Base-by-base conservation (phyloP, 2,113 vertebrate species). In the Arizona elegans region DNA sequence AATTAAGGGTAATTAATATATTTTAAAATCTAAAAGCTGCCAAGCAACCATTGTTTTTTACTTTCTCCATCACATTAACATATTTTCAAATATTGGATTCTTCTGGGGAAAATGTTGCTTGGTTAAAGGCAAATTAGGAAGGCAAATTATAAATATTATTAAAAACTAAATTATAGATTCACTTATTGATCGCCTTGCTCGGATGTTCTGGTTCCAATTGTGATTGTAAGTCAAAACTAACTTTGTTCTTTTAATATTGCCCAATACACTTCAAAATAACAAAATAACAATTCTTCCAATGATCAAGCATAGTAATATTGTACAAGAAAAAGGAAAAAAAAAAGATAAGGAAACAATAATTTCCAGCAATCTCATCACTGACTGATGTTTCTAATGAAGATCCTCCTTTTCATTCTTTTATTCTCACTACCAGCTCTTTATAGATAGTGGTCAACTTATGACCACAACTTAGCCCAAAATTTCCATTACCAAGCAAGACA, bases 1-100 rank as follows among this genome's bases (percentile, higher is more conserved):
- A 93, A 94, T 38, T 24, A 75, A 91, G 92, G 95, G 91, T 33
- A 90, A 93, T 43, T 58, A 87, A 93, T 91, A 62, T 75, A 81
- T 87, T 54, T 90, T 70, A 53, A 88, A 93, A 94, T 70, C 70
- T 38, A 75, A 58, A 56, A 52, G 52, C 92, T 75, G 93, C 54
- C 94, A 95, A 88, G 65, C 70, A 92, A 65, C 52, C 53, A 54
- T 1, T 26, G 90, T 75, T 94, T 1, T 0, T 5, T 3, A 1
- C 11, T 54, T 90, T 58, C 87, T 89, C 9, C 50, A 88, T 93
- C 53, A 58, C 26, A 56, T 56, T 43, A 47, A 52, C 12, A 52
- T 52, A 65, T 43, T 88, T 88, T 52, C 13, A 81, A 56, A 89
- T 47, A 29, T 1, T 56, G 33, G 54, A 1, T 23, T 29, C n/a